Conservation (phyloP, 2,797 vertebrate genomes). For the Pseudochirops corinnae region DNA sequence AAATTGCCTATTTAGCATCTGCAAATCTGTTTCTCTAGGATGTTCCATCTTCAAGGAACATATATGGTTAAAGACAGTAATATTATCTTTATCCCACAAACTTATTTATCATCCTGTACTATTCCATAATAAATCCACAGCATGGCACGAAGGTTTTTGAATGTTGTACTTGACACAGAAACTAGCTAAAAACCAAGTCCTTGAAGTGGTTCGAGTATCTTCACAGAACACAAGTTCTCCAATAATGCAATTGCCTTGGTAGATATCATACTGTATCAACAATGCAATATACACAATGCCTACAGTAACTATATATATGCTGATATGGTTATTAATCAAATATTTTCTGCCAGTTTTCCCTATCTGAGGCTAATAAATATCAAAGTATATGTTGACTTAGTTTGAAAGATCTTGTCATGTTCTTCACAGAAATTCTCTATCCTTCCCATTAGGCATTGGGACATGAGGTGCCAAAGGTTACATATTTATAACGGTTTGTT, state of each 20-base stretch:
- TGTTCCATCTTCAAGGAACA: background rate
- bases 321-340: background rate
- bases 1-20: background rate
- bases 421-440: background rate
- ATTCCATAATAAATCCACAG: background rate
- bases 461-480: background rate
- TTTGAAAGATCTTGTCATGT: background rate
- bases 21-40: background rate
- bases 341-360: background rate
- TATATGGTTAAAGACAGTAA: background rate
- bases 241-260: background rate
- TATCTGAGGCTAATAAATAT: background rate
- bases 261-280: background rate
- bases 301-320: too few species aligned
- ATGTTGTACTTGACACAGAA: background rate
- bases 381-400: background rate
- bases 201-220: background rate
- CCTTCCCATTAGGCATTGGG: background rate
- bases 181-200: background rate
- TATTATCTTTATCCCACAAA: background rate
- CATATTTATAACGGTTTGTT: background rate
- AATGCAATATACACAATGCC: too few species aligned
- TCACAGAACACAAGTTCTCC: background rate
- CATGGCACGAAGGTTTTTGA: background rate
- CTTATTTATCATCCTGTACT: background rate